A percentile compares a stretch with the other conserved stretches of the same genome.
Evolutionary conservation across 2,113 vertebrate species (phyloP).

Genomic region (Alligator mississippiensis): DNA sequence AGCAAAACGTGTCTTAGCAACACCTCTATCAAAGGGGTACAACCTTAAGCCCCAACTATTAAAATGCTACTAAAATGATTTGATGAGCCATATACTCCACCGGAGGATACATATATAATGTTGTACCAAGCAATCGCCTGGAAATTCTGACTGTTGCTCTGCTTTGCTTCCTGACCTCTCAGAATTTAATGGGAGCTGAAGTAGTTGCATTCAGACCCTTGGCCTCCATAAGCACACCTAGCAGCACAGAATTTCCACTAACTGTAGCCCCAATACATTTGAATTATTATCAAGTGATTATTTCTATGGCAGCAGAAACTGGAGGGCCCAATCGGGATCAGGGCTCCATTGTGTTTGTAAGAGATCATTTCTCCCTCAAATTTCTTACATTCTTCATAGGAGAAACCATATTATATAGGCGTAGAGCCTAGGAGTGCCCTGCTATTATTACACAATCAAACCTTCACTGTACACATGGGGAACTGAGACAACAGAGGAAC

Average conservation of each 20-base stretch:
- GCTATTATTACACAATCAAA: neutral
- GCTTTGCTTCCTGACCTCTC: neutral
- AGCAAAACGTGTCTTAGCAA: neutral
- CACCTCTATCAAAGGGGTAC: neutral
- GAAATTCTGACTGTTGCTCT: neutral
- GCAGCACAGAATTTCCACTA: neutral
- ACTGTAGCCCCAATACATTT: neutral
- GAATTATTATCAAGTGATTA: neutral
- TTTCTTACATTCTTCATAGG: neutral
- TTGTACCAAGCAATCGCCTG: neutral
- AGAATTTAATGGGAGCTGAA: neutral
- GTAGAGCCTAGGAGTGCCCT: conserved; percentile 4
- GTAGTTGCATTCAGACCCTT: neutral
- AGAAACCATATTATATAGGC: neutral
- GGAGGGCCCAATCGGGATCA: neutral
- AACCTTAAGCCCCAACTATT: neutral
- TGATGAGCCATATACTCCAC: neutral
- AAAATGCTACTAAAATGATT: neutral
- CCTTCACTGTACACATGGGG: neutral
- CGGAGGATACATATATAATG: neutral
- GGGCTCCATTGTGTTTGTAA: neutral
- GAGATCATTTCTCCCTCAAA: conserved; percentile 18
- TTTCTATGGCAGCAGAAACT: neutral
- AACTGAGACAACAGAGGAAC: neutral
- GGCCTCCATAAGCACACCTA: neutral